A percentile compares a stretch with the other conserved stretches of the same genome.
These are phyloP conservation scores for Artemia sinica DNA, from an alignment of 2,888 invertebrate genomes.

Conservation along the genomic window DNA sequence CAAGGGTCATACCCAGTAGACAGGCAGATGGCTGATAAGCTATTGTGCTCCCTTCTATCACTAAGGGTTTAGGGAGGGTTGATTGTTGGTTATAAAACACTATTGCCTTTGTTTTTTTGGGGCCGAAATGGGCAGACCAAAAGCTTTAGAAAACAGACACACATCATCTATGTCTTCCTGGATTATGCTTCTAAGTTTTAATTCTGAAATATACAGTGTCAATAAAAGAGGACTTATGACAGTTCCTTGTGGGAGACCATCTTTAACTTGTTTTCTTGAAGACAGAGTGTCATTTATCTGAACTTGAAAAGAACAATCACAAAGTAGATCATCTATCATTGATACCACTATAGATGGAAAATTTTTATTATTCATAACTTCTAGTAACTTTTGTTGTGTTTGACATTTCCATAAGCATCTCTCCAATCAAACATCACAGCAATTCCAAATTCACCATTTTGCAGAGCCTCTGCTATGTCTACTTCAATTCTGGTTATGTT, in stretches of 20 bases:
- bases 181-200: neutral
- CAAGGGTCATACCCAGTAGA: neutral
- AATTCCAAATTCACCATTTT: neutral
- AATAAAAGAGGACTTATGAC: neutral
- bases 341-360: neutral
- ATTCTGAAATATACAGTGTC: neutral
- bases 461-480: neutral
- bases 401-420: neutral
- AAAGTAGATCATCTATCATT: neutral
- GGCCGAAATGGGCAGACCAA: neutral
- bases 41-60: neutral
- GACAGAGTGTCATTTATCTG: neutral
- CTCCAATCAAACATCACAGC: neutral
- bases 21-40: neutral
- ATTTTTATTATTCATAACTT: neutral
- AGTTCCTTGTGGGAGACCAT: neutral
- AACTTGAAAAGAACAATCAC: neutral
- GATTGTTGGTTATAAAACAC: neutral
- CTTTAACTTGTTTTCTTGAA: neutral
- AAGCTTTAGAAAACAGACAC: slow-evolving; percentile 9
- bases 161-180: neutral
- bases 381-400: neutral
- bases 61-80: neutral
- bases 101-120: slow-evolving; percentile 2
- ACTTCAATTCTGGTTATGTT: neutral